Base-by-base conservation (phyloP, 1,140 invertebrate species). In the Berghia stephanieae region DNA sequence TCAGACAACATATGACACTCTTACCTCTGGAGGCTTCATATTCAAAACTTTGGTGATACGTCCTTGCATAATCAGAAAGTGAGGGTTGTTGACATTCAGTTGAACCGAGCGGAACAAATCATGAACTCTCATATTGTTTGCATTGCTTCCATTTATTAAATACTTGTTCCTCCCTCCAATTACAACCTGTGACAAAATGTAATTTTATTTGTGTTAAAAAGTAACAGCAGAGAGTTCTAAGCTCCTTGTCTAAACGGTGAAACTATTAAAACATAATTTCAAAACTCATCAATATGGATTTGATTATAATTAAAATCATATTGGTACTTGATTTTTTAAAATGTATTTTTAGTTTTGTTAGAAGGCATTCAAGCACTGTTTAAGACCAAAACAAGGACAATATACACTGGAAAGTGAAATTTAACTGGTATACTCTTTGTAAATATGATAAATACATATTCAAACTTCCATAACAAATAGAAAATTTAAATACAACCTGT, bases 31-130 rank as follows among this genome's bases (percentile, higher is more conserved):
- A 21, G 98, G 96, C 86, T 99, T 99, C 98, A 99, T 99, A 88
- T 98, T 99, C 2, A 99, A 91, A 1, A 99, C 98, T 92, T 99
- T 99, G 0, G 98, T 99, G 72, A 99, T 98, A 84, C 97, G 93
- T 10, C 98, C 98, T 92, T 99, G 98, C 98, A 99, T 99, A 82
- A 99, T 99, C 4, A 99, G 92, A 88, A 99, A 99, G 89, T 99
- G 98, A 3, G 98, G 98, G 92, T 99, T 99, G 89, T 99, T 99
- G 0, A 99, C 96, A 90, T 99, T 99, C 2, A 99, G 90, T 85
- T 98, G 96, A 8, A 99, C 94, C 0, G 97, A 98, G 83, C 95
- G 95, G 88, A 99, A 99, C 81, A 99, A 91, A 90, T 99, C 98
- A 73, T 94, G 93, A 0, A 99, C 95, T 83, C 94, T 91, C 84